Evolutionary conservation across 2,113 vertebrate genomes (phyloP).

Genomic region (Laterallus jamaicensis): DNA sequence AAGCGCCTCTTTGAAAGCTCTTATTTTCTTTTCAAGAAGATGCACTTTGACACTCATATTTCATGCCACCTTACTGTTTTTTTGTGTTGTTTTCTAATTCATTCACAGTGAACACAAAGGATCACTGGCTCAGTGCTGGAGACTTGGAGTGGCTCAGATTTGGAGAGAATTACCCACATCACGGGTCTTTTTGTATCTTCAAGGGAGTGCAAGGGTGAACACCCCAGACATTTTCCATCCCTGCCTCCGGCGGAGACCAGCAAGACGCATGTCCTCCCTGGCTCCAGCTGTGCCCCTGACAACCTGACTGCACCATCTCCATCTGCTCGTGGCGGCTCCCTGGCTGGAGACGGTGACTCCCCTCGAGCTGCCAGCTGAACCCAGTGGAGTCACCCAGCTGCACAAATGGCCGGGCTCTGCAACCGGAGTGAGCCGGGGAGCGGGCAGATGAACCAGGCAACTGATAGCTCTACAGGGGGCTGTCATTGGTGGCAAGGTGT

Average conservation of each 20-base stretch:
- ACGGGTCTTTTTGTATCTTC: background rate
- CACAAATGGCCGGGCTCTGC: background rate
- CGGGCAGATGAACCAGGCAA: accelerated
- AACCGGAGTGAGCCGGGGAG: accelerated
- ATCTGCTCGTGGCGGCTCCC: background rate
- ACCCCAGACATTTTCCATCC: background rate
- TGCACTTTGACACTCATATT: background rate
- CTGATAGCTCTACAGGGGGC: accelerated
- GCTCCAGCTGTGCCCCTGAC: background rate
- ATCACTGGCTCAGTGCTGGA: background rate
- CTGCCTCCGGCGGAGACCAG: background rate
- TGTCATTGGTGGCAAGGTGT: background rate
- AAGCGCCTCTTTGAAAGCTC: background rate
- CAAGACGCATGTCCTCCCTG: accelerated
- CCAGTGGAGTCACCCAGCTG: accelerated
- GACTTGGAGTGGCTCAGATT: background rate
- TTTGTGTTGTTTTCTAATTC: background rate
- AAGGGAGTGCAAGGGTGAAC: accelerated
- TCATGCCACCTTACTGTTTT: background rate
- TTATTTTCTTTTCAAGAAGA: background rate
- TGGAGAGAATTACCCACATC: background rate
- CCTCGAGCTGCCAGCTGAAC: background rate
- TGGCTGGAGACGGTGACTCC: background rate
- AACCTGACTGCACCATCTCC: background rate
- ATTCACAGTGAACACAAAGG: background rate